phyloP scores from a whole-genome alignment of 1,140 invertebrate species.

The Drosophila takahashii region DNA sequence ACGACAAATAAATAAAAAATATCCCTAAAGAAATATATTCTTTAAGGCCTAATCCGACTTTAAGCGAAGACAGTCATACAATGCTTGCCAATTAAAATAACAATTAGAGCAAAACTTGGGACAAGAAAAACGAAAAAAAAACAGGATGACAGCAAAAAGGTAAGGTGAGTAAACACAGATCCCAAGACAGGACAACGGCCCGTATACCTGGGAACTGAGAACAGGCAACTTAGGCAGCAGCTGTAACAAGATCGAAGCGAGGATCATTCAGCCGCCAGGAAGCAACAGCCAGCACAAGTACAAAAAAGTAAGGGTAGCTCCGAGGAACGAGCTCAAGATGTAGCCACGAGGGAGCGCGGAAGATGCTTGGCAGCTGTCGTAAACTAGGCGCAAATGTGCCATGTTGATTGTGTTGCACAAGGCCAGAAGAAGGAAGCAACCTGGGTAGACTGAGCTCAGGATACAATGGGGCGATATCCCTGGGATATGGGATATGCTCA shows the following conservation, averaged over 20 bases:
- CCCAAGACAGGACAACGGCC: constrained; percentile 35
- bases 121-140: background rate
- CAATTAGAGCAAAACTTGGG: constrained; percentile 41
- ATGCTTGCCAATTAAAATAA: constrained; percentile 33
- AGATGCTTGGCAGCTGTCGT: constrained; percentile 70
- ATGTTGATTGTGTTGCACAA: constrained; percentile 29
- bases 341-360: constrained; percentile 13
- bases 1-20: no score
- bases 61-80: background rate
- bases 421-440: constrained; percentile 31
- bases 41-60: constrained; percentile 8
- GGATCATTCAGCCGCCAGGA: constrained; percentile 73
- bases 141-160: constrained; percentile 3
- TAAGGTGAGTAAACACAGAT: constrained; percentile 20
- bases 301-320: constrained; percentile 63
- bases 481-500: constrained; percentile 24
- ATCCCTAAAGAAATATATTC: background rate
- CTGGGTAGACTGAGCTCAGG: constrained; percentile 9
- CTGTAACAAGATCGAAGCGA: constrained; percentile 69
- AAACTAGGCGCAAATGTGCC: constrained; percentile 66
- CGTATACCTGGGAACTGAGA: constrained; percentile 42
- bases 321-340: constrained; percentile 13
- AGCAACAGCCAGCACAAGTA: constrained; percentile 56
- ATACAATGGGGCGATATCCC: constrained; percentile 41
- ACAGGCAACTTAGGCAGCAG: constrained; percentile 31